Conservation (phyloP, 2,113 vertebrate genomes). For the Pitta sordida region DNA sequence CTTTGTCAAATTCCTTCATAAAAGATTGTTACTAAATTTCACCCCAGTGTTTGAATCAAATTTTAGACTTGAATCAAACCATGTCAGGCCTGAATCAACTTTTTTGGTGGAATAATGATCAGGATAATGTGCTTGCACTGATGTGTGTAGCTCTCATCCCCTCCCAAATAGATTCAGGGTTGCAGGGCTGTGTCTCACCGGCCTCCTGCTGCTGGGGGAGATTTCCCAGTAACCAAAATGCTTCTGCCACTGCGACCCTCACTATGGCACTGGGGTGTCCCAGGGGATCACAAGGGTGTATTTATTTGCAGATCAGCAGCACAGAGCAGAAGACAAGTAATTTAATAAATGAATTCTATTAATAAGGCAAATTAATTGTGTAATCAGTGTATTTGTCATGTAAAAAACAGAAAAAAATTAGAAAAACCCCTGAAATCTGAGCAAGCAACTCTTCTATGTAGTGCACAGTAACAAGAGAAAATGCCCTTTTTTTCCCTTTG, state of each 20-base stretch:
- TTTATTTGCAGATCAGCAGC: not conserved
- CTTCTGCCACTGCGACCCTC: not conserved
- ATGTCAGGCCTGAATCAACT: not conserved
- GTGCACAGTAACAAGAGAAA: not conserved
- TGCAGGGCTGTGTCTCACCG: not conserved
- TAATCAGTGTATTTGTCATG: not conserved
- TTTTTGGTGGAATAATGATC: not conserved
- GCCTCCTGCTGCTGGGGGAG: accelerated
- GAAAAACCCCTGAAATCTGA: not conserved
- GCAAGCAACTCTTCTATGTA: not conserved
- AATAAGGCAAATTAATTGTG: not conserved
- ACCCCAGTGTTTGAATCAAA: not conserved
- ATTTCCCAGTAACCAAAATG: not conserved
- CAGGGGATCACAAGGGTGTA: not conserved
- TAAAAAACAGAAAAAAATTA: too few species aligned
- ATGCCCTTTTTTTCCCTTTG: not conserved
- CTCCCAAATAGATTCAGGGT: not conserved
- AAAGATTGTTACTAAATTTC: not conserved
- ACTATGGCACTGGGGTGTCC: not conserved
- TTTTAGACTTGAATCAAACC: not conserved
- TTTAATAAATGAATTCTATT: not conserved
- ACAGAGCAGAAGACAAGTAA: not conserved
- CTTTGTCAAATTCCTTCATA: not conserved
- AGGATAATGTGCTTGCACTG: not conserved
- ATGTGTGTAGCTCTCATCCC: not conserved